Evolutionary conservation across 2,797 vertebrate species (phyloP), one percentile per base, ranked within the genome.

Genomic region (Oreonectes daqikongensis): DNA sequence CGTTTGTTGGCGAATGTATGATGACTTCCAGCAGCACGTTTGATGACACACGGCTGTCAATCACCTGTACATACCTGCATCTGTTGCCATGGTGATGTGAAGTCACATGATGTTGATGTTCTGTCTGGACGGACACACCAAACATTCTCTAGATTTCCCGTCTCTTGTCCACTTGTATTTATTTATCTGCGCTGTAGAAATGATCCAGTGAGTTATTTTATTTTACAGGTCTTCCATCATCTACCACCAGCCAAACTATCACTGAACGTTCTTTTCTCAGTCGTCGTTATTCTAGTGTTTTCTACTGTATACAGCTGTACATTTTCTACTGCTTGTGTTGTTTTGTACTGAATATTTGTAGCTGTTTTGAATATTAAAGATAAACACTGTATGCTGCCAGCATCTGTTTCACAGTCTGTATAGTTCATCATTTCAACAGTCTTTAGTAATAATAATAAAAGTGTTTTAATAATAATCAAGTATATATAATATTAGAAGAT

Each of bases 301-400:
- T 50, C 18, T 50, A 50, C 7, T 2, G 6, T 9, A 70, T 42
- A 20, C 71, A 18, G 48, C 57, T 38, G 81, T 77, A 69, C 12
- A 65, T 76, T 73, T 66, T 55, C 32, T 48, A 69, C 48, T 8
- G 22, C 46, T 48, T 61, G 32, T 75, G 24, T 78, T n/a, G 53
- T 69, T 82, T 72, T 79, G 30, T 79, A 79, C 72, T 50, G 40
- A 69, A 64, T 48, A 42, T 60, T 66, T 7, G 3, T 72, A 76
- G 28, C 52, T 17, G 48, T 70, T 75, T 64, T 64, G 14, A 72
- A 59, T 20, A 60, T 30, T 59, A 35, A 50, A 55, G 30, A 72
- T 35, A 66, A 63, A 44, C 12, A 2, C 50, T 59, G 26, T 60
- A 30, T 68, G 2, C 9, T 73, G 73, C 55, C 77, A 79, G 70